Conservation (phyloP, 2,888 invertebrate species). For the Blastobasis lacticolella region DNA sequence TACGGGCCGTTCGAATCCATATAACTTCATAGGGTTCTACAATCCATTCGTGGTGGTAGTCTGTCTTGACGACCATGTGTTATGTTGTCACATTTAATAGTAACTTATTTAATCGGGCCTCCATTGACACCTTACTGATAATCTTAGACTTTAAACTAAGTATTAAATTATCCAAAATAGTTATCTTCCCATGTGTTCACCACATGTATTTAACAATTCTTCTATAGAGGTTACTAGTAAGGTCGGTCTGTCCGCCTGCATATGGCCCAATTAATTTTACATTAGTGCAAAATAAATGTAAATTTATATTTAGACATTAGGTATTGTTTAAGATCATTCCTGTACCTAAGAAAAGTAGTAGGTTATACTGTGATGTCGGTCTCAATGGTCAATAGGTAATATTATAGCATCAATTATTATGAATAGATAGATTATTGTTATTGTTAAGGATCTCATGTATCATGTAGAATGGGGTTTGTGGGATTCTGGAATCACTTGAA, state of each 20-base stretch:
- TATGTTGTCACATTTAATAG: neutral
- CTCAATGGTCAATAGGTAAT: slow-evolving; percentile 68
- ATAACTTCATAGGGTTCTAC: no score
- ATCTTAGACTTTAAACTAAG: neutral
- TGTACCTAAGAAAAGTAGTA: slow-evolving; percentile 71
- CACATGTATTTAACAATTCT: neutral
- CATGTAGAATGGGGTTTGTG: slow-evolving; percentile 56
- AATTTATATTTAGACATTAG: slow-evolving; percentile 42
- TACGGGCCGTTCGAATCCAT: no score
- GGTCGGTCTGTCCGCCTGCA: slow-evolving; percentile 44
- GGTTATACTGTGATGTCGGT: slow-evolving; percentile 71
- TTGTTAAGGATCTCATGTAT: slow-evolving; percentile 73
- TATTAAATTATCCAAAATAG: no score
- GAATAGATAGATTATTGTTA: slow-evolving; percentile 66
- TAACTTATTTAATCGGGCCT: slow-evolving; percentile 9
- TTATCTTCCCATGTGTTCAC: neutral
- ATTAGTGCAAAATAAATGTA: slow-evolving; percentile 58
- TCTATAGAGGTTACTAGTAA: slow-evolving; percentile 19
- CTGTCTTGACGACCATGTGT: neutral
- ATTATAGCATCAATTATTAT: slow-evolving; percentile 67
- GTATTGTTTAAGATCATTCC: slow-evolving; percentile 65
- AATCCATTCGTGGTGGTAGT: no score
- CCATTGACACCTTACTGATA: slow-evolving; percentile 11
- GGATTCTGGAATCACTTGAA: slow-evolving; percentile 55
- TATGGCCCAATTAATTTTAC: slow-evolving; percentile 40